phyloP scores from a whole-genome alignment of 1,140 invertebrate species.

The Paraescarpia echinospica region DNA sequence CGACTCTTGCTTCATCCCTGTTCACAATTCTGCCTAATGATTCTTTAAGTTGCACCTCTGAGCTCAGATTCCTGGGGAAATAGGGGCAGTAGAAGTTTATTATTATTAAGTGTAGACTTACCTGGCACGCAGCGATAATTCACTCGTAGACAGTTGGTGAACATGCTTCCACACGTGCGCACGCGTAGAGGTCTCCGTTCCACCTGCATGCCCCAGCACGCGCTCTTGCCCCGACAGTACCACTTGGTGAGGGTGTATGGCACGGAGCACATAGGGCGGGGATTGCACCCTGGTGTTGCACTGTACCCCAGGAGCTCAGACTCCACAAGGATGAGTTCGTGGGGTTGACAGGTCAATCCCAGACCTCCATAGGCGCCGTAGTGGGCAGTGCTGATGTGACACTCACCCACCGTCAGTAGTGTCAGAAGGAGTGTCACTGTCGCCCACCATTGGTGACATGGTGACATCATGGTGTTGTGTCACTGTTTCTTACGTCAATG shows the following conservation, averaged over 20 bases:
- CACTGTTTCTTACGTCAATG: neutral
- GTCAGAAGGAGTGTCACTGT: neutral
- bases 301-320: constrained; percentile 24
- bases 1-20: too few species aligned
- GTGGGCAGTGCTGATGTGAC: neutral
- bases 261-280: constrained; percentile 18
- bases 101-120: neutral
- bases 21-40: too few species aligned
- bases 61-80: too few species aligned
- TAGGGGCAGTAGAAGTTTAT: too few species aligned
- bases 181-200: constrained; percentile 22
- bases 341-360: constrained; percentile 3
- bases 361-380: constrained; percentile 25
- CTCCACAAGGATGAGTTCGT: constrained; percentile 25
- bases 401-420: neutral
- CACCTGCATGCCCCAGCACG: constrained; percentile 26
- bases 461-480: neutral
- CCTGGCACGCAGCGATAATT: constrained; percentile 26
- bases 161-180: constrained; percentile 24
- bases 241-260: constrained; percentile 26
- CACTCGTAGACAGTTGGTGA: constrained; percentile 30
- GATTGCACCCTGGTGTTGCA: neutral
- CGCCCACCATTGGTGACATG: neutral
- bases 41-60: too few species aligned
- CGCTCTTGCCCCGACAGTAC: constrained; percentile 28